These are phyloP conservation scores for Lepidurus arcticus DNA, from an alignment of 1,140 invertebrate genomes.

Conservation along the genomic window DNA sequence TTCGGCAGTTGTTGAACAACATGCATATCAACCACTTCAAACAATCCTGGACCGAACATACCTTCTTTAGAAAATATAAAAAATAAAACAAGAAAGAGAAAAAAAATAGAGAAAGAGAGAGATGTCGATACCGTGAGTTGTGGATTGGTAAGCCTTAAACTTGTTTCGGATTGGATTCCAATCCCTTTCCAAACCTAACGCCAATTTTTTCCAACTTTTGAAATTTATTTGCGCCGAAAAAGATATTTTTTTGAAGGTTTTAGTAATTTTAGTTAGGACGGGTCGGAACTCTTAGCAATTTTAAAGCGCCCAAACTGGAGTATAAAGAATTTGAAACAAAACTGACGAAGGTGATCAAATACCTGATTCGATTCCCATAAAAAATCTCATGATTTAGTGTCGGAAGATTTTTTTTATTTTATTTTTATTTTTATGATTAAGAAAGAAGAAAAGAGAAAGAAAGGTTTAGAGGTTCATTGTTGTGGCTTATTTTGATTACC, in stretches of 20 bases:
- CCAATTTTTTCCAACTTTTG: not conserved
- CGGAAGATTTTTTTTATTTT: not conserved
- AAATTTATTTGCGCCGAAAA: not conserved
- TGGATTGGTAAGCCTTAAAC: not conserved
- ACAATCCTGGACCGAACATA: not conserved
- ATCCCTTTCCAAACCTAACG: not conserved
- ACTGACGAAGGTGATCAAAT: not conserved
- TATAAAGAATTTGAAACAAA: not conserved
- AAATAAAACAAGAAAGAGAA: not conserved
- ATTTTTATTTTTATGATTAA: not conserved
- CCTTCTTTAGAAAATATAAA: too few relatives aligned
- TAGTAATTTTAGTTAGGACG: too few relatives aligned
- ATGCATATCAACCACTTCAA: conserved; percentile 5
- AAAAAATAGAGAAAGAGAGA: not conserved
- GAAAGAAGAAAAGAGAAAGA: not conserved
- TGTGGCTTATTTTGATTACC: conserved; percentile 19
- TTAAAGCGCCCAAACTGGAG: not conserved
- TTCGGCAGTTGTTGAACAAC: not conserved
- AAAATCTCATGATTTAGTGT: not conserved
- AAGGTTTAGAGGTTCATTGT: conserved; percentile 1
- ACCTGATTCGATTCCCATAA: not conserved
- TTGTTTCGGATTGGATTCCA: not conserved
- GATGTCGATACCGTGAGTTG: conserved; percentile 11
- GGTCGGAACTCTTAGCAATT: too few relatives aligned
- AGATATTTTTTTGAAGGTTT: not conserved